Evolutionary conservation across 1,140 invertebrate genomes (phyloP), one percentile per base, ranked within the genome.

Genomic region (Trachelipus rathkii): DNA sequence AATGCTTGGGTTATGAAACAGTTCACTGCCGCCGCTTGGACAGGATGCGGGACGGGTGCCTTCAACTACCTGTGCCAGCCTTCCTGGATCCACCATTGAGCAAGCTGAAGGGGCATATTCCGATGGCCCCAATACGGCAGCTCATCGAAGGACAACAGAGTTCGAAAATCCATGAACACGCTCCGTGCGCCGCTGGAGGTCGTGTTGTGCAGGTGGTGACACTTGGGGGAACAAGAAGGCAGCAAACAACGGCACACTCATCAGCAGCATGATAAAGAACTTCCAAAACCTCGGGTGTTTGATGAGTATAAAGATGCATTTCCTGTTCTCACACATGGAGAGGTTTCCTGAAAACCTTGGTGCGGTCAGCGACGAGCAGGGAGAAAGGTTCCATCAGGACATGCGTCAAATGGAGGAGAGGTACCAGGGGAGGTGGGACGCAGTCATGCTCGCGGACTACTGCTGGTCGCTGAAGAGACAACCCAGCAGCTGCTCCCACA

Each of bases 91-190:
- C 43, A 75, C 13, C 73, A 71, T 77, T 15, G 74, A 77, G 70
- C 77, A 82, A n/a, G 46, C 24, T 82, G 23, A 72, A 81, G n/a
- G 77, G 74, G 74, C 44, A 71, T 81, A n/a, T 21, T 82, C 81
- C 73, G 73, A 81, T 81, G 76, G 72, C 60, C 70, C 72, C 13
- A 66, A 79, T 81, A 43, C 45, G 67, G 13, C 23, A 76, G 45
- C 77, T 82, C 45, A 67, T 82, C 77, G n/a, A 73, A 33, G 33
- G 33, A 33, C 33, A 33, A n/a, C 33, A 33, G 33, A 33, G 33
- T 33, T 33, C 33, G 33, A 33, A 33, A 33, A 33, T 33, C 33
- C 33, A 33, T 33, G 33, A 33, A 33, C 33, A 33, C 33, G 33
- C 33, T 33, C 1, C 2, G 33, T 33, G 33, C 33, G 33, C 33